These are phyloP conservation scores for Nymphalis io DNA, from an alignment of 1,140 invertebrate genomes.

Conservation along the genomic window DNA sequence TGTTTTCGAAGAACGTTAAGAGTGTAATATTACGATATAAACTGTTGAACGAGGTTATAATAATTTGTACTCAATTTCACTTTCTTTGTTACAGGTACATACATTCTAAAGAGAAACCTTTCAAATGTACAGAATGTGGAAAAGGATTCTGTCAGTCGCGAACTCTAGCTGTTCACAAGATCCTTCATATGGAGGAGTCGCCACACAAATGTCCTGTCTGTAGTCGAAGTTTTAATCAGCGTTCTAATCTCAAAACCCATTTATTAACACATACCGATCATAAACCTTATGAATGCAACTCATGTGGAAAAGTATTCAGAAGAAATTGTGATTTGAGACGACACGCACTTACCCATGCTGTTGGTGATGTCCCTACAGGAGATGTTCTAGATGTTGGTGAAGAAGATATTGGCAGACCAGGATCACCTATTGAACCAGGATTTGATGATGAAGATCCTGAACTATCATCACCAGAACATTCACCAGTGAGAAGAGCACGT, in stretches of 20 bases:
- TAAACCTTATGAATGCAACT: constrained; percentile 95
- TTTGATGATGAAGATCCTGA: constrained; percentile 83
- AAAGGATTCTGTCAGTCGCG: constrained; percentile 98
- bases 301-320: constrained; percentile 93
- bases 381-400: constrained; percentile 84
- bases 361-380: constrained; percentile 89
- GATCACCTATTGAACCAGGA: constrained; percentile 76
- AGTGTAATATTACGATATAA: constrained; percentile 36
- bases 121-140: constrained; percentile 96
- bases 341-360: constrained; percentile 92
- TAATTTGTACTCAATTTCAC: constrained; percentile 45
- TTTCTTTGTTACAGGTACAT: constrained; percentile 91
- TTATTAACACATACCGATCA: constrained; percentile 97
- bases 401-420: constrained; percentile 82
- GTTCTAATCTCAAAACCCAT: constrained; percentile 96
- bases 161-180: constrained; percentile 96
- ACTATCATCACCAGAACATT: constrained; percentile 82
- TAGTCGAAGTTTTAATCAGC: constrained; percentile 93
- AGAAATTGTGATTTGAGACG: constrained; percentile 92
- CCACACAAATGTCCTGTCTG: constrained; percentile 96
- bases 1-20: constrained; percentile 44
- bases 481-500: constrained; percentile 78
- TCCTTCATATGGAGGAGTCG: constrained; percentile 94
- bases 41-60: constrained; percentile 30
- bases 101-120: constrained; percentile 98